phyloP scores from a whole-genome alignment of 2,888 invertebrate species.

The Cyclophora albipunctata region DNA sequence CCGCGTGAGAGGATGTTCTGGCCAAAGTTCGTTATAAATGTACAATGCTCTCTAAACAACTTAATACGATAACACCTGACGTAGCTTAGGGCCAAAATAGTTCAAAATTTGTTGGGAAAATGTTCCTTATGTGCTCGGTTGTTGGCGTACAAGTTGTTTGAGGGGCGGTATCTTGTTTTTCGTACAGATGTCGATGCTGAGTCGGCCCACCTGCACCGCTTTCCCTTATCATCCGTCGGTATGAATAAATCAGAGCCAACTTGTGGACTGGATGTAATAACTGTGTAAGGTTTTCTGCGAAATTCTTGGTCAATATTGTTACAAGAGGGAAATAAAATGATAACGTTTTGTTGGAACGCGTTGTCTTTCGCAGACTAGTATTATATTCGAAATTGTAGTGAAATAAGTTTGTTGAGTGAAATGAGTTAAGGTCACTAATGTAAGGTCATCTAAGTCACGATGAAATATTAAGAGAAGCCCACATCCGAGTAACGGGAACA shows the following conservation, averaged over 20 bases:
- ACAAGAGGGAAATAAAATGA: neutral
- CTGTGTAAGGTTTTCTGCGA: neutral
- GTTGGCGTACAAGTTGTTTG: neutral
- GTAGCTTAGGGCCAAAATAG: no score
- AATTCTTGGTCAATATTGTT: neutral
- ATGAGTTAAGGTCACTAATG: no score
- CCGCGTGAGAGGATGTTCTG: slow-evolving; percentile 27
- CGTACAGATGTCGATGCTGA: slow-evolving; percentile 34
- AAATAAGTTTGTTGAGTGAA: no score
- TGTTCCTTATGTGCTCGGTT: no score
- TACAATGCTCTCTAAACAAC: slow-evolving; percentile 5
- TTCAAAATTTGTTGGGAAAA: no score
- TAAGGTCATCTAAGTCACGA: slow-evolving; percentile 11
- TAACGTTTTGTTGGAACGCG: neutral
- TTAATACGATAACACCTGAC: neutral
- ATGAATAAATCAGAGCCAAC: slow-evolving; percentile 39
- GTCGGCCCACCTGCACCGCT: slow-evolving; percentile 31
- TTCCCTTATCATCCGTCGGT: slow-evolving; percentile 28
- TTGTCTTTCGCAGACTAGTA: neutral
- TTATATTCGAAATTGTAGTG: neutral
- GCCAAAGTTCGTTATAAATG: slow-evolving; percentile 37
- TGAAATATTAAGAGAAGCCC: slow-evolving; percentile 31
- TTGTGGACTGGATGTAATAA: slow-evolving; percentile 15
- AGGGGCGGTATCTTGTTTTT: slow-evolving; percentile 23
- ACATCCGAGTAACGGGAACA: slow-evolving; percentile 22